Base-by-base conservation (phyloP, 1,140 invertebrate genomes). In the Saxidomus purpurata region DNA sequence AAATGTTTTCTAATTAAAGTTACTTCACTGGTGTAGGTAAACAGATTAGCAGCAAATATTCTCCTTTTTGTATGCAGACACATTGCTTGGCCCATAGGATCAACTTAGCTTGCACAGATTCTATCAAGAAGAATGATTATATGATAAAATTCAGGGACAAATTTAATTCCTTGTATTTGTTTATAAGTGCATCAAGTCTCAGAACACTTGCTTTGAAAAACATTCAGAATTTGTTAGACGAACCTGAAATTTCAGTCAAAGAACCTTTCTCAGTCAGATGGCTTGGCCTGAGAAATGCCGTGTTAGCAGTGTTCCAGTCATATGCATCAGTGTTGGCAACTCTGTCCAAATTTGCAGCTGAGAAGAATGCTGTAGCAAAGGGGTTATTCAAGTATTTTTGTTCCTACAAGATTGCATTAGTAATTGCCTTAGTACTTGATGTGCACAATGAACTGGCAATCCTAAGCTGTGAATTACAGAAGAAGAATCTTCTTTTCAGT, bases 111-210 rank as follows among this genome's bases (percentile, higher is more conserved):
- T 63, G 52, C 19, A 69, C 86, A 28, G 76, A 88, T 34, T 40
- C 86, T 19, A 81, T 88, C 9, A 88, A 88, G 61, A 88, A 88
- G 52, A 49, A 81, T 88, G 43, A 88, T 2, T 52, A 25, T 28
- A 52, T 88, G 36, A 22, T 79, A 19, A 81, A 88, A 71, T 88
- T 88, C 34, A 67, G 36, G 49, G 86, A 80, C 9, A 88, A 81
- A 47, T 81, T 88, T 63, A 71, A 81, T 52, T n/a, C 34, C 13
- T 25, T 88, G 4, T 87, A 87, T 25, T 55, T 49, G 8, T 77
- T 87, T 63, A 63, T 67, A 1, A 80, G 61, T 71, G 76, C 36
- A 49, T 80, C 61, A 22, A 79, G 76, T 88, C 11, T 80, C 1
- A 59, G 43, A 63, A 88, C 59, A 31, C 43, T 55, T n/a, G 22